These are phyloP conservation scores for Siniperca knerii DNA, from an alignment of 2,113 vertebrate genomes.

Conservation along the genomic window DNA sequence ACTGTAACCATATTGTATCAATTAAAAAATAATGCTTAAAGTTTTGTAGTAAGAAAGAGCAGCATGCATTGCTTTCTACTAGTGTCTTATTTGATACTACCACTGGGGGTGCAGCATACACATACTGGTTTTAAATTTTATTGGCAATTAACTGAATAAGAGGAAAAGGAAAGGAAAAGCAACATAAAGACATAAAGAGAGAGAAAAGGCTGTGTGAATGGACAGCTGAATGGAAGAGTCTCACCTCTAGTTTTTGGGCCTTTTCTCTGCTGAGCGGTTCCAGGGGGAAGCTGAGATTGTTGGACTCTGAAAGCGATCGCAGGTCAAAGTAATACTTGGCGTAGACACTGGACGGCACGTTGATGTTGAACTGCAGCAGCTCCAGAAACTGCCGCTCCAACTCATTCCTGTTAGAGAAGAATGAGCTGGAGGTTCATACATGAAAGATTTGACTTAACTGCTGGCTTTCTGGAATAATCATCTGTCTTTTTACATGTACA, in stretches of 20 bases:
- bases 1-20: neutral
- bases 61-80: neutral
- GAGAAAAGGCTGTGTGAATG: neutral
- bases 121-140: neutral
- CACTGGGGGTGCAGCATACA: neutral
- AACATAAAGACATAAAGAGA: neutral
- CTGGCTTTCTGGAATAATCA: too few relatives aligned
- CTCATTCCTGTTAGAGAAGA: conserved; percentile 88
- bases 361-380: conserved; percentile 98
- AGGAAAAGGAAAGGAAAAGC: too few relatives aligned
- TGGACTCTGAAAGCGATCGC: conserved; percentile 95
- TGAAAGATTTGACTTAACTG: neutral
- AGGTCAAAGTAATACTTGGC: conserved; percentile 99
- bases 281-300: conserved; percentile 95
- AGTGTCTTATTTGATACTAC: neutral
- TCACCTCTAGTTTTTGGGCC: conserved; percentile 95
- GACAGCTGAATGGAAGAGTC: neutral
- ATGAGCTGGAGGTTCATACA: neutral
- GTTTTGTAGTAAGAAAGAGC: neutral
- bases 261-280: conserved; percentile 95
- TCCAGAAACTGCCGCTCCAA: conserved; percentile 97
- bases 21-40: neutral
- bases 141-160: neutral
- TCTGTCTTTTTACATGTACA: too few relatives aligned
- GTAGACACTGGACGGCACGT: conserved; percentile 97